phyloP scores from a whole-genome alignment of 35 echinoderm and acorn worm genomes.

The Apostichopus californicus region DNA sequence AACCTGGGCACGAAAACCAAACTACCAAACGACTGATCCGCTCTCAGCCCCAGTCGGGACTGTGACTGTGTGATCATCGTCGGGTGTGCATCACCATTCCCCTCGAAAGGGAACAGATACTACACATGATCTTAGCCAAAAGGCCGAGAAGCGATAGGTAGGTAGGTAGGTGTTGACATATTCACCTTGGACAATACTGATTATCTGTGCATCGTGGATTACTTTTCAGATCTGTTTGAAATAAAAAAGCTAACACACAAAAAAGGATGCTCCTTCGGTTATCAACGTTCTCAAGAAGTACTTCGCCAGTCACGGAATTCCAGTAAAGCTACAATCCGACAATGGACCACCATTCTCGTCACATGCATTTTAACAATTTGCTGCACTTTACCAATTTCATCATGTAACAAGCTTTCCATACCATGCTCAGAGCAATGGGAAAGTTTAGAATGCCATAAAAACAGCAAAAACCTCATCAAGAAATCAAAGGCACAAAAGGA shows the following conservation, averaged over 20 bases:
- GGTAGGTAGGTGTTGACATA: not conserved
- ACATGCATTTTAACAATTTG: not conserved
- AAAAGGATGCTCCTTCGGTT: slow-evolving; percentile 14
- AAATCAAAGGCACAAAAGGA: not conserved
- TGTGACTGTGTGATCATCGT: too few relatives aligned
- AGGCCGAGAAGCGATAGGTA: too few relatives aligned
- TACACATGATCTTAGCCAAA: too few relatives aligned
- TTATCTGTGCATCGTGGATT: slow-evolving; percentile 54
- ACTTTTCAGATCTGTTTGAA: slow-evolving; percentile 68
- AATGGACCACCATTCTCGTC: slow-evolving; percentile 49
- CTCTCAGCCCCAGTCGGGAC: too few relatives aligned
- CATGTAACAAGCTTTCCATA: not conserved
- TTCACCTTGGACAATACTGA: slow-evolving; percentile 48
- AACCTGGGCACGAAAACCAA: too few relatives aligned
- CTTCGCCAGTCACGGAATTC: slow-evolving; percentile 41
- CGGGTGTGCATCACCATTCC: too few relatives aligned
- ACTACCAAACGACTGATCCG: too few relatives aligned
- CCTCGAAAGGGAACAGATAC: too few relatives aligned
- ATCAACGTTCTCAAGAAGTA: slow-evolving; percentile 45
- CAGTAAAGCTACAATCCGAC: not conserved
- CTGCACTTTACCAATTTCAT: not conserved
- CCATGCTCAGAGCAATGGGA: slow-evolving; percentile 24
- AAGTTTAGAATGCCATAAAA: slow-evolving; percentile 47
- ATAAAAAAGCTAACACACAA: slow-evolving; percentile 19
- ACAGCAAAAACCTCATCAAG: slow-evolving; percentile 28